Evolutionary conservation across 2,888 invertebrate genomes (phyloP).

Genomic region (Unio delphinus): DNA sequence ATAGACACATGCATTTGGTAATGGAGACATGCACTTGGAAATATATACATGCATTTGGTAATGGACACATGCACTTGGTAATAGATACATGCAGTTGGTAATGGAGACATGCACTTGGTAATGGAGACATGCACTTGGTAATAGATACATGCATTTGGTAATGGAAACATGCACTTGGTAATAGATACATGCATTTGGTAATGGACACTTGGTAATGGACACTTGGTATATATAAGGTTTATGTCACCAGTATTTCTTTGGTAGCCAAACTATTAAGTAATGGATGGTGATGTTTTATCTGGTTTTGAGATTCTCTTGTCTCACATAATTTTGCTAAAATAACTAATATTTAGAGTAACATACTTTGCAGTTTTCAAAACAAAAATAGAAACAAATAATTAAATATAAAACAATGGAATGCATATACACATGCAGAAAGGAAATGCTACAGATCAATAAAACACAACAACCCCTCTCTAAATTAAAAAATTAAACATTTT

Average conservation of each 20-base stretch:
- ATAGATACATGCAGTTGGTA: constrained; percentile 39
- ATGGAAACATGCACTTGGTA: constrained; percentile 39
- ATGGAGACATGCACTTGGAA: constrained; percentile 87
- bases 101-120: constrained; percentile 87
- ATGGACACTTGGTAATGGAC: constrained; percentile 81
- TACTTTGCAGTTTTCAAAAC: too few relatives aligned
- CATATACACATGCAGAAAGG: too few relatives aligned
- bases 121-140: constrained; percentile 39
- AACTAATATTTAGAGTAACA: too few relatives aligned
- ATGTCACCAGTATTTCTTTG: neutral
- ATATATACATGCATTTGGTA: constrained; percentile 39
- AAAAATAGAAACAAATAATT: too few relatives aligned
- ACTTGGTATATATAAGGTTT: neutral
- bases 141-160: constrained; percentile 87
- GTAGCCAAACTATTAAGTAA: neutral
- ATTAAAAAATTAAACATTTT: too few relatives aligned
- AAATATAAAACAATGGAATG: too few relatives aligned
- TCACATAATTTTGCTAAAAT: too few relatives aligned
- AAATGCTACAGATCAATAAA: too few relatives aligned
- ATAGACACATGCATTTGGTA: constrained; percentile 39
- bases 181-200: constrained; percentile 87
- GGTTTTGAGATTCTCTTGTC: neutral
- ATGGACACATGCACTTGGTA: constrained; percentile 87
- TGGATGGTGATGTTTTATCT: neutral
- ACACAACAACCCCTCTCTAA: too few relatives aligned